Conservation (phyloP, 2,888 invertebrate species). For the Leucophenga maculata region DNA sequence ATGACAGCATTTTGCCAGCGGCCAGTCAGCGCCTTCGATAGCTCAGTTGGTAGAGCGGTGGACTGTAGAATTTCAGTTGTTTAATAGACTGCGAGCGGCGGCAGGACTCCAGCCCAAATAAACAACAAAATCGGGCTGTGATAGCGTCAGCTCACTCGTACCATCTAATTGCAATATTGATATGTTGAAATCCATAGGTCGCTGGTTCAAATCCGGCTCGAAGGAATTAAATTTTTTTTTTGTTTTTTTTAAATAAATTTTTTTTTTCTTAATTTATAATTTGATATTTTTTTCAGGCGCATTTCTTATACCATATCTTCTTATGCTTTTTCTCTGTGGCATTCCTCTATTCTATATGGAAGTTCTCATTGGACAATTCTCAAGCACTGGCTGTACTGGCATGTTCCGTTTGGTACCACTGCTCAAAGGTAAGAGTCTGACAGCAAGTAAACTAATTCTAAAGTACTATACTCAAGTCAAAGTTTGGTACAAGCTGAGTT, state of each 20-base stretch:
- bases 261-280: not conserved
- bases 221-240: conserved; percentile 51
- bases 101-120: conserved; percentile 44
- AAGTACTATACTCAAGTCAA: not conserved
- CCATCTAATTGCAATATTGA: conserved; percentile 48
- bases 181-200: conserved; percentile 64
- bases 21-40: conserved; percentile 55
- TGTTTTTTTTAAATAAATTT: not conserved
- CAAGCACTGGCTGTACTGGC: conserved; percentile 85
- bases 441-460: too few relatives aligned
- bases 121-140: conserved; percentile 40
- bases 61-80: conserved; percentile 58
- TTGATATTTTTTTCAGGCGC: conserved; percentile 73
- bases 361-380: conserved; percentile 88
- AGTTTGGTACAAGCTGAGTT: too few relatives aligned
- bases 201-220: conserved; percentile 66
- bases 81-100: conserved; percentile 43
- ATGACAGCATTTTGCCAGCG: conserved; percentile 30
- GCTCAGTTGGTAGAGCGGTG: conserved; percentile 66
- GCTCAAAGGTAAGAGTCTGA: conserved; percentile 89
- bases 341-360: conserved; percentile 92
- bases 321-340: conserved; percentile 86
- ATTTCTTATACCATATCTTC: conserved; percentile 88
- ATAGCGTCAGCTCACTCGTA: conserved; percentile 42
- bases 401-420: conserved; percentile 86